Conservation (phyloP, 2,113 vertebrate species). For the Pithys albifrons region DNA sequence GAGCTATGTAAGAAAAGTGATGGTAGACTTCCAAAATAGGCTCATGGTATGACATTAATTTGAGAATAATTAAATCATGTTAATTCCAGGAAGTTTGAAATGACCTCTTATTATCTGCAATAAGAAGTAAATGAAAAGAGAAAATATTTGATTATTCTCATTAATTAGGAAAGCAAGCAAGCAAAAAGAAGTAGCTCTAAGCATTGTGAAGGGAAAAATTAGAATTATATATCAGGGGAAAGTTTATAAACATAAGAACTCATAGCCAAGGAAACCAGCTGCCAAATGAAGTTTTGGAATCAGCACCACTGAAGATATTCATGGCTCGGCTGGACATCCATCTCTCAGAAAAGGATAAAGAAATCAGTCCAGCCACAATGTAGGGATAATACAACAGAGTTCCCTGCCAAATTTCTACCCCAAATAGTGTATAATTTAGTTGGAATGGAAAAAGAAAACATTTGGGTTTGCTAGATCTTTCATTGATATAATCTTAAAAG, state of each 20-base stretch:
- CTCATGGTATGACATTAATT: not conserved
- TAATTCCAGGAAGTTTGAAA: not conserved
- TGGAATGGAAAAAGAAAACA: conserved; percentile 18
- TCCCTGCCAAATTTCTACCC: not conserved
- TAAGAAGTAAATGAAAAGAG: not conserved
- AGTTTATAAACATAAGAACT: conserved; percentile 1
- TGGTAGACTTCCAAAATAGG: not conserved
- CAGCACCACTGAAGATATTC: conserved; percentile 13
- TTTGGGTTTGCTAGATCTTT: not conserved
- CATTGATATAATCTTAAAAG: not conserved
- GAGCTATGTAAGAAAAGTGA: not conserved
- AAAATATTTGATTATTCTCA: not conserved
- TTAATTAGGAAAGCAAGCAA: not conserved
- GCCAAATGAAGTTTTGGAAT: conserved; percentile 15
- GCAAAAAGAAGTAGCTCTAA: not conserved
- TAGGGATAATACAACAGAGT: not conserved
- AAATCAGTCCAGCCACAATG: not conserved
- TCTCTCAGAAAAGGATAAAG: conserved; percentile 13
- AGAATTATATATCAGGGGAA: not conserved
- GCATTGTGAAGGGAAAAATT: not conserved
- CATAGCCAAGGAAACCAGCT: not conserved
- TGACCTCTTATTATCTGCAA: not conserved
- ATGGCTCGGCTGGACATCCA: not conserved
- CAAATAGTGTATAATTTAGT: not conserved
- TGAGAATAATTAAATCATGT: not conserved